Conservation (phyloP, 2,888 invertebrate species). For the Osedax fenrisi region DNA sequence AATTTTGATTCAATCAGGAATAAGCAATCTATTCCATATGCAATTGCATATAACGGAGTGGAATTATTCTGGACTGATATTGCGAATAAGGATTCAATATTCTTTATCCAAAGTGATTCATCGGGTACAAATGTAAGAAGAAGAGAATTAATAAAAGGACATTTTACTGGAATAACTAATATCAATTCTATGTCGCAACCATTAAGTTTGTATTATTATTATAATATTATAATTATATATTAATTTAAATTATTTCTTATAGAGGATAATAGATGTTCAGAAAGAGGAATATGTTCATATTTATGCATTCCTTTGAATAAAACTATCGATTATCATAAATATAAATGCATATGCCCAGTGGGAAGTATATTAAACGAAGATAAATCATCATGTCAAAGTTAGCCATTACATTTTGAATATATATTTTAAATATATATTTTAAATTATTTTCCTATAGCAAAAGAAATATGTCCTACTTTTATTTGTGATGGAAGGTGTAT, state of each 20-base stretch:
- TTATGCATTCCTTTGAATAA: not conserved
- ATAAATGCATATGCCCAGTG: not conserved
- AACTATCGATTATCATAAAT: not conserved
- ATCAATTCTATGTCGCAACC: too few relatives aligned
- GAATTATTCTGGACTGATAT: not conserved
- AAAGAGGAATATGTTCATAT: not conserved
- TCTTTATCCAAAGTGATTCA: too few relatives aligned
- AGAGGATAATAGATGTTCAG: not conserved
- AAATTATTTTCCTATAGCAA: not conserved
- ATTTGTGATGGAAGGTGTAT: not conserved
- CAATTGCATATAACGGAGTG: not conserved
- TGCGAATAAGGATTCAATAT: not conserved
- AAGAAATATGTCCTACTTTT: not conserved
- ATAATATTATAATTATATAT: not conserved
- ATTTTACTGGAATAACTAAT: too few relatives aligned
- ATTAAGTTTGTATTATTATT: not conserved
- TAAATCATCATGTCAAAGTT: not conserved
- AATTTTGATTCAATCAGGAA: not conserved
- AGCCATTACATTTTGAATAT: too few relatives aligned
- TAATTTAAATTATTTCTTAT: too few relatives aligned
- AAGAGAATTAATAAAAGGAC: too few relatives aligned
- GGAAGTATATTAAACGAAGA: not conserved
- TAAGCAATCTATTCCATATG: not conserved
- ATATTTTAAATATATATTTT: not conserved
- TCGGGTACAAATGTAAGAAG: too few relatives aligned